A percentile compares a stretch with the other conserved stretches of the same genome.
These are phyloP conservation scores for Eubasilissa regina DNA, from an alignment of 1,140 invertebrate genomes.

Conservation along the genomic window DNA sequence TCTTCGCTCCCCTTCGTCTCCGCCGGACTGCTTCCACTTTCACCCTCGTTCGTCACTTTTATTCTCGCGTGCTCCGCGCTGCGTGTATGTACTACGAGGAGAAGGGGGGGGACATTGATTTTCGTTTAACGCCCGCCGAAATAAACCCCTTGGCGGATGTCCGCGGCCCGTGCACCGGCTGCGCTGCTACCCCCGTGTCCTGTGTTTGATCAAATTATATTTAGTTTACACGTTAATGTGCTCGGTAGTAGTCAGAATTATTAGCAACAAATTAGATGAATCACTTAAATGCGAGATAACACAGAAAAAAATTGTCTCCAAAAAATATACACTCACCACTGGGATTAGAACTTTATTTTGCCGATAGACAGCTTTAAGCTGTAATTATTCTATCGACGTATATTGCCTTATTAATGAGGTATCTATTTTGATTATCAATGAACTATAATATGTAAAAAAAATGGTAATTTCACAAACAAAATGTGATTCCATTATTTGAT, in stretches of 20 bases:
- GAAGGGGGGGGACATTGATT: conserved; percentile 26
- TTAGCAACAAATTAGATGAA: too few species aligned
- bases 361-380: too few species aligned
- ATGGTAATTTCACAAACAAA: too few species aligned
- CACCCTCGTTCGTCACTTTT: conserved; percentile 10
- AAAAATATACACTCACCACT: too few species aligned
- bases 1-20: neutral
- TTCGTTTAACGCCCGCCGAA: conserved; percentile 44
- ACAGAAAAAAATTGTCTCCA: too few species aligned
- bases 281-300: too few species aligned
- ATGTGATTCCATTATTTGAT: too few species aligned
- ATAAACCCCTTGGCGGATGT: conserved; percentile 1
- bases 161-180: neutral
- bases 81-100: neutral
- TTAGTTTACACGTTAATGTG: conserved; percentile 19
- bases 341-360: too few species aligned
- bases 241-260: conserved; percentile 11
- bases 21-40: neutral
- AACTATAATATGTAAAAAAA: too few species aligned
- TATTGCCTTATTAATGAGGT: too few species aligned
- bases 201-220: conserved; percentile 18
- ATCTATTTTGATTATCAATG: too few species aligned
- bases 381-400: too few species aligned
- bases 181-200: neutral
- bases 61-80: neutral